Percentiles rank a stretch among this genome's conserved stretches.
These are phyloP conservation scores for Lanius ludovicianus DNA, from an alignment of 2,113 vertebrate genomes.

Conservation along the genomic window DNA sequence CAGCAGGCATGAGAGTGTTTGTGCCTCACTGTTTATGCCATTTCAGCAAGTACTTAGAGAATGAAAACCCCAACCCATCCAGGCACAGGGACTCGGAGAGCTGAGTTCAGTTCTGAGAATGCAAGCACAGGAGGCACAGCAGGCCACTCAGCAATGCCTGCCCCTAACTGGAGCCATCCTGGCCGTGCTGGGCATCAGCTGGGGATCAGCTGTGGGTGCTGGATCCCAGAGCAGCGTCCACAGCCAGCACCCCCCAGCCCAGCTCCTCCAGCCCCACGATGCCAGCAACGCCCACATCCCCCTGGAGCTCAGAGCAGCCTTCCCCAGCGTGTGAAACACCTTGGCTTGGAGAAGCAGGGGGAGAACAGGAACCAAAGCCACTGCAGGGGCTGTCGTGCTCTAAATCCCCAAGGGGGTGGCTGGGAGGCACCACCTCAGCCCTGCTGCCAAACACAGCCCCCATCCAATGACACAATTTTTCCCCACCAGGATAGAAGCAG, in stretches of 20 bases:
- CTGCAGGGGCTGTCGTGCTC: background rate
- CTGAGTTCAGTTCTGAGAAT: background rate
- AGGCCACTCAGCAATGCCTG: background rate
- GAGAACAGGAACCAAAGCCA: background rate
- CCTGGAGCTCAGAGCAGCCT: background rate
- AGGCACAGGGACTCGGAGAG: background rate
- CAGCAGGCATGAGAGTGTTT: background rate
- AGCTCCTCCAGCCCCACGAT: background rate
- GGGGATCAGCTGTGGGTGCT: background rate
- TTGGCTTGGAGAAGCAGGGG: background rate
- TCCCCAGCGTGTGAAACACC: background rate
- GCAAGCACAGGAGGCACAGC: background rate
- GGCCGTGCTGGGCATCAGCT: background rate
- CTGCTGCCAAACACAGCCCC: background rate
- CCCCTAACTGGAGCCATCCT: background rate
- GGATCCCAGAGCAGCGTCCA: background rate
- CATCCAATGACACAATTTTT: background rate
- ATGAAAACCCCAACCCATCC: background rate
- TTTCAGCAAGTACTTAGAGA: conserved; percentile 4
- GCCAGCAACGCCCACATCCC: background rate
- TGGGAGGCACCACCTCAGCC: background rate
- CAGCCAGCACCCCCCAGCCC: background rate
- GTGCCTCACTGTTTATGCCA: background rate
- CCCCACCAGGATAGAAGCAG: background rate
- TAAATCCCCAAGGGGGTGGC: background rate